These are phyloP conservation scores for Ceyx cyanopectus DNA, from an alignment of 2,113 vertebrate species.

Conservation along the genomic window DNA sequence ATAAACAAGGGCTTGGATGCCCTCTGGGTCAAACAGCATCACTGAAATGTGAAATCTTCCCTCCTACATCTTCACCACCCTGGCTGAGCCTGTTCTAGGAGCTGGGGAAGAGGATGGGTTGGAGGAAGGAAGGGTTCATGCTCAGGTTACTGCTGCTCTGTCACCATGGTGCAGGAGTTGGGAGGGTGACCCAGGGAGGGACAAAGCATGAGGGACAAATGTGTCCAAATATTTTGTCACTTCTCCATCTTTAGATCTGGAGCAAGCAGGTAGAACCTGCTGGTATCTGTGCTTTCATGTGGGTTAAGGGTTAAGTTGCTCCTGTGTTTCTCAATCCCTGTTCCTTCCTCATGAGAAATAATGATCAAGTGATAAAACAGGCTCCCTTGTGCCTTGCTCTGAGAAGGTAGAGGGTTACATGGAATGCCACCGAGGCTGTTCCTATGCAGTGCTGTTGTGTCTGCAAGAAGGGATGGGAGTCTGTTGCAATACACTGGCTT, in stretches of 20 bases:
- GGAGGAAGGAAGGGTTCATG: background rate
- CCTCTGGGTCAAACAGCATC: slow-evolving; percentile 31
- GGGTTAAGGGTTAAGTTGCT: slow-evolving; percentile 41
- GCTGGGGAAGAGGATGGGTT: background rate
- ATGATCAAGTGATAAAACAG: slow-evolving; percentile 35
- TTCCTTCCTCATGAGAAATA: slow-evolving; percentile 43
- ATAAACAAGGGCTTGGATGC: slow-evolving; percentile 58
- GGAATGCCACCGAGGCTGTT: slow-evolving; percentile 58
- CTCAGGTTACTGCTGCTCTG: background rate
- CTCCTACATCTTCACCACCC: background rate
- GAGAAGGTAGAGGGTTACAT: slow-evolving; percentile 20
- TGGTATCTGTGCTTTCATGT: slow-evolving; percentile 29
- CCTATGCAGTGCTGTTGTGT: background rate
- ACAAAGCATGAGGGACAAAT: background rate
- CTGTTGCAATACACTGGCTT: slow-evolving; percentile 31
- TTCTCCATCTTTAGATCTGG: background rate
- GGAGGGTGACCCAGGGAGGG: background rate
- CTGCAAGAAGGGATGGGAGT: background rate
- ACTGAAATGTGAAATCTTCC: slow-evolving; percentile 7
- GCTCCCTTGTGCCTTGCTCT: background rate
- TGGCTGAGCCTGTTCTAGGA: background rate
- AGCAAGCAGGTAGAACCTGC: slow-evolving; percentile 38
- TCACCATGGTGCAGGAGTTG: background rate
- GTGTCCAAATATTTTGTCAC: background rate
- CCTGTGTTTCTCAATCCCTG: slow-evolving; percentile 25